Conservation (phyloP, 2,888 invertebrate genomes). For the Cosmia pyralina region DNA sequence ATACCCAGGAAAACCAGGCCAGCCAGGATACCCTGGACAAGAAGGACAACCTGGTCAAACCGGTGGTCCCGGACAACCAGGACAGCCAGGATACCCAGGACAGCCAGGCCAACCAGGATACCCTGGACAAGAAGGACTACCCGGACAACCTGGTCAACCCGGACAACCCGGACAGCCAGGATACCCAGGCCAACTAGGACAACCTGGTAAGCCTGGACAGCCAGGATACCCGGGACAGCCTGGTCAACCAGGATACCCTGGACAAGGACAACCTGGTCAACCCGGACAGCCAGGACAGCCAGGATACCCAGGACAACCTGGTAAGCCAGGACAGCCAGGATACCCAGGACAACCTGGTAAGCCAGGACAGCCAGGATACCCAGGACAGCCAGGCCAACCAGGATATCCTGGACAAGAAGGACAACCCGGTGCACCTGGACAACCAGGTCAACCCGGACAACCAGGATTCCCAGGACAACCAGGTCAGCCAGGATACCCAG, state of each 20-base stretch:
- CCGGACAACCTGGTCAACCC: constrained; percentile 12
- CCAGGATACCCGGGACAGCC: constrained; percentile 21
- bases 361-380: constrained; percentile 20
- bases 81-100: not conserved
- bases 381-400: constrained; percentile 21
- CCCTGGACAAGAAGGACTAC: too few species aligned
- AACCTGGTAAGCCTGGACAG: constrained; percentile 11
- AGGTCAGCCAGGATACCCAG: constrained; percentile 34
- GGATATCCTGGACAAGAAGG: constrained; percentile 26
- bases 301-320: constrained; percentile 66
- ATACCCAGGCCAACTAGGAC: constrained; percentile 19
- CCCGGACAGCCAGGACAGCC: constrained; percentile 34
- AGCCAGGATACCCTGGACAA: constrained; percentile 12
- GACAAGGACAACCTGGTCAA: constrained; percentile 12
- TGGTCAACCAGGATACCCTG: constrained; percentile 24
- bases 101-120: not conserved
- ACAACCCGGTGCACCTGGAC: constrained; percentile 78
- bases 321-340: constrained; percentile 52
- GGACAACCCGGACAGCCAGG: constrained; percentile 18
- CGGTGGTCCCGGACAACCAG: constrained; percentile 6
- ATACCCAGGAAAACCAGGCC: constrained; percentile 7
- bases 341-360: constrained; percentile 50
- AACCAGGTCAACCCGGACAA: constrained; percentile 7
- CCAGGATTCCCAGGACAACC: constrained; percentile 26
- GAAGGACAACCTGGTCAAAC: constrained; percentile 3